A percentile compares a stretch with the other conserved stretches of the same genome.
Evolutionary conservation across 2,888 invertebrate species (phyloP).

Genomic region (Stegana nigrithorax): DNA sequence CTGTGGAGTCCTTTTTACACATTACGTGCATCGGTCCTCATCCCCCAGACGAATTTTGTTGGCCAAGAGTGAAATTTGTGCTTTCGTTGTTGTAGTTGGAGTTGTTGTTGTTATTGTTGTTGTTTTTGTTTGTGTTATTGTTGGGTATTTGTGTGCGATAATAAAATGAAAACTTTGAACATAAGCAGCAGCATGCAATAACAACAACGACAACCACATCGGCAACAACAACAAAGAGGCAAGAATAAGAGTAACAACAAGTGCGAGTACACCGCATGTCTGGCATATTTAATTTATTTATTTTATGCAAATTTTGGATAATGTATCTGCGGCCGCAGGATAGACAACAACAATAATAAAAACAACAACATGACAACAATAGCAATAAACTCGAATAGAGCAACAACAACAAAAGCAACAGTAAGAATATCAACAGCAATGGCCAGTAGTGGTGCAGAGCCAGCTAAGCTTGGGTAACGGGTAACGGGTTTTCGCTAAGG

Average conservation of each 20-base stretch:
- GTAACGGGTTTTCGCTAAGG: constrained; percentile 39
- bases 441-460: too few relatives aligned
- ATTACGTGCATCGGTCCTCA: constrained; percentile 21
- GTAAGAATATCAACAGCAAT: constrained; percentile 42
- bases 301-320: constrained; percentile 66
- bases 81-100: constrained; percentile 27
- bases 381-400: constrained; percentile 26
- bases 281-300: constrained; percentile 66
- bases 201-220: neutral
- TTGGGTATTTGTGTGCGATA: constrained; percentile 42
- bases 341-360: constrained; percentile 42
- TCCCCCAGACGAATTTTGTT: constrained; percentile 23
- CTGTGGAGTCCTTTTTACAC: constrained; percentile 23
- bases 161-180: constrained; percentile 54
- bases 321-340: constrained; percentile 63
- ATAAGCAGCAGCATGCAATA: constrained; percentile 18
- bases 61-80: constrained; percentile 48
- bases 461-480: constrained; percentile 7
- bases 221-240: too few relatives aligned
- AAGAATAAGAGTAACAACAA: constrained; percentile 49
- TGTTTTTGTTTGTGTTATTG: constrained; percentile 29
- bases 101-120: constrained; percentile 29
- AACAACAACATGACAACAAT: too few relatives aligned
- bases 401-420: constrained; percentile 45
- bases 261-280: constrained; percentile 56